Evolutionary conservation across 2,888 invertebrate species (phyloP).

Genomic region (Phyllotreta cruciferae): DNA sequence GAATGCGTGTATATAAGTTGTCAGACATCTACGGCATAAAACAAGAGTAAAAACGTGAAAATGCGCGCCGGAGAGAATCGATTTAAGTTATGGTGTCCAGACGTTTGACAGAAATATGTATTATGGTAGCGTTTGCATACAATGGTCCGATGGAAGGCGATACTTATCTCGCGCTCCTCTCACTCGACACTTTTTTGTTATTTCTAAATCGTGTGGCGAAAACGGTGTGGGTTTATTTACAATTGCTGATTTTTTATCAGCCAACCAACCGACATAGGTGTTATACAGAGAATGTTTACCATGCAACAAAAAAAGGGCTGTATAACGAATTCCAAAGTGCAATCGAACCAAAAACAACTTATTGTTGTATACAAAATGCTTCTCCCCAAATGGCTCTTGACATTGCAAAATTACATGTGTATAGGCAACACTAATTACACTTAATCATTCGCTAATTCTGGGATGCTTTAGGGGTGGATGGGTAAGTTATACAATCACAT

Average conservation of each 20-base stretch:
- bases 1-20: conserved; percentile 34
- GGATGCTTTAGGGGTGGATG: too few species aligned
- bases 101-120: conserved; percentile 53
- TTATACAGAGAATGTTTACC: not conserved
- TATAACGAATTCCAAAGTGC: not conserved
- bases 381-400: too few species aligned
- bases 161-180: conserved; percentile 49
- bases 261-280: conserved; percentile 16
- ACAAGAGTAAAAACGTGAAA: conserved; percentile 39
- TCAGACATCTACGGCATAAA: conserved; percentile 35
- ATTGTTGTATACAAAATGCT: too few species aligned
- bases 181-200: conserved; percentile 56
- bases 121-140: conserved; percentile 56
- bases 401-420: too few species aligned
- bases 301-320: not conserved
- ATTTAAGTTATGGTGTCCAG: conserved; percentile 47
- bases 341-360: not conserved
- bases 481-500: too few species aligned
- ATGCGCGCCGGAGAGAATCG: conserved; percentile 29
- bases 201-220: conserved; percentile 50
- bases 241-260: conserved; percentile 40
- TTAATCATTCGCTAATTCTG: too few species aligned
- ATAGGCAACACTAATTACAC: too few species aligned
- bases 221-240: conserved; percentile 45
- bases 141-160: conserved; percentile 52